Evolutionary conservation across 2,797 vertebrate species (phyloP).

Genomic region (Dermochelys coriacea): DNA sequence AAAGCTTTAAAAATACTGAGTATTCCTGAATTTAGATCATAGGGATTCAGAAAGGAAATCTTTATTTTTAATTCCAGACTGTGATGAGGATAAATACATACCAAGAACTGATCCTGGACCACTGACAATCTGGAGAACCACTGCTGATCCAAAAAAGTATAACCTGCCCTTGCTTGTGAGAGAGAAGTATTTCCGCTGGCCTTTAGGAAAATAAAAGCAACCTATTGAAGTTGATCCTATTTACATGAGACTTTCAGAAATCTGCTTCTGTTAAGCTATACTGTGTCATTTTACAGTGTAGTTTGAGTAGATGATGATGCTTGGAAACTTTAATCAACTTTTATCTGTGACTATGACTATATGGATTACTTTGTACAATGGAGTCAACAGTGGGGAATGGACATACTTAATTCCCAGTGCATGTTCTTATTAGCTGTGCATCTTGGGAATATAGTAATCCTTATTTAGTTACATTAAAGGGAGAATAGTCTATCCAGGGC

Average conservation of each 20-base stretch:
- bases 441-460: neutral
- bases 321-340: neutral
- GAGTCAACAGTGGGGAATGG: neutral
- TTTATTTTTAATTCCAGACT: constrained; percentile 50
- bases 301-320: neutral
- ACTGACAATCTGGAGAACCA: constrained; percentile 9
- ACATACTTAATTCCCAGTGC: neutral
- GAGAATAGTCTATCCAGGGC: neutral
- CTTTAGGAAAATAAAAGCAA: neutral
- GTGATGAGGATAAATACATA: constrained; percentile 26
- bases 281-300: neutral
- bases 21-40: neutral
- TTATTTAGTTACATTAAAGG: neutral
- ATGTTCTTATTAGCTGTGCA: neutral
- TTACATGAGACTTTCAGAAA: neutral
- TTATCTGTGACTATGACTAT: neutral
- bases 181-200: neutral
- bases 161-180: neutral
- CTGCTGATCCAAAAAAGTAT: neutral
- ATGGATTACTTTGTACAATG: neutral
- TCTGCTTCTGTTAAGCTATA: neutral
- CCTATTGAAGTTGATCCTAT: neutral
- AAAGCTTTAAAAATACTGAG: neutral
- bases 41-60: neutral
- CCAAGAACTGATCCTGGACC: constrained; percentile 18